Evolutionary conservation across 2,113 vertebrate genomes (phyloP).

Genomic region (Hypomesus transpacificus): DNA sequence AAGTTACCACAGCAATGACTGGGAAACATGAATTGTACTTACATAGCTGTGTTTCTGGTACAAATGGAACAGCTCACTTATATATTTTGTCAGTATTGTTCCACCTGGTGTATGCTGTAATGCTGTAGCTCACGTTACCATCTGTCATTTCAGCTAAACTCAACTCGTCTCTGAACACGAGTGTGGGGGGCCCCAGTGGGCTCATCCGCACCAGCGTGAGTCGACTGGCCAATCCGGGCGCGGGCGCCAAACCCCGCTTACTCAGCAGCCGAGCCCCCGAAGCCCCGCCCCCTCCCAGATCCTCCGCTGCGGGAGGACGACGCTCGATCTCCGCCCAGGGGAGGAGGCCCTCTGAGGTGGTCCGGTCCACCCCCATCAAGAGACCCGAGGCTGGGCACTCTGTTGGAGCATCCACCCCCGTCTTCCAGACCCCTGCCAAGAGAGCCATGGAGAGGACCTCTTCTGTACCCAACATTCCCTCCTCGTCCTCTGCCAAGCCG

Average conservation of each 20-base stretch:
- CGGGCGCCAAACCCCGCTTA: conserved; percentile 10
- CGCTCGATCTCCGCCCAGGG: conserved; percentile 45
- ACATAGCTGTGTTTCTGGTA: not conserved
- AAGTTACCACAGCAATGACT: too few relatives aligned
- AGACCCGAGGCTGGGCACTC: conserved; percentile 25
- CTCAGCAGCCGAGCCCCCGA: conserved; percentile 9
- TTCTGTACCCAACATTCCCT: conserved; percentile 30
- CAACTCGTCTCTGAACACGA: conserved; percentile 55
- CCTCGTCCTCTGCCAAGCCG: conserved; percentile 22
- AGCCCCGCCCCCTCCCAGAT: not conserved
- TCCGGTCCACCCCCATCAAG: conserved; percentile 52
- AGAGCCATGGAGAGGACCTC: conserved; percentile 32
- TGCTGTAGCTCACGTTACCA: not conserved
- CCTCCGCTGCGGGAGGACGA: conserved; percentile 5
- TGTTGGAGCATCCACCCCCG: not conserved
- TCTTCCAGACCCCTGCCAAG: conserved; percentile 43
- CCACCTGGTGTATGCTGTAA: not conserved
- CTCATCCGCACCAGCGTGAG: conserved; percentile 33
- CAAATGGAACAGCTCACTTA: not conserved
- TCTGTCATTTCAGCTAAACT: conserved; percentile 54
- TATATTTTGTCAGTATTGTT: not conserved
- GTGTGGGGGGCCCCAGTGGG: conserved; percentile 42
- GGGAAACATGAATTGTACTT: not conserved
- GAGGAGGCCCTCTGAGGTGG: conserved; percentile 51
- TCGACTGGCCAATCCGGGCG: conserved; percentile 43